Evolutionary conservation across 1,140 invertebrate species (phyloP).

Genomic region (Aphis craccivora): DNA sequence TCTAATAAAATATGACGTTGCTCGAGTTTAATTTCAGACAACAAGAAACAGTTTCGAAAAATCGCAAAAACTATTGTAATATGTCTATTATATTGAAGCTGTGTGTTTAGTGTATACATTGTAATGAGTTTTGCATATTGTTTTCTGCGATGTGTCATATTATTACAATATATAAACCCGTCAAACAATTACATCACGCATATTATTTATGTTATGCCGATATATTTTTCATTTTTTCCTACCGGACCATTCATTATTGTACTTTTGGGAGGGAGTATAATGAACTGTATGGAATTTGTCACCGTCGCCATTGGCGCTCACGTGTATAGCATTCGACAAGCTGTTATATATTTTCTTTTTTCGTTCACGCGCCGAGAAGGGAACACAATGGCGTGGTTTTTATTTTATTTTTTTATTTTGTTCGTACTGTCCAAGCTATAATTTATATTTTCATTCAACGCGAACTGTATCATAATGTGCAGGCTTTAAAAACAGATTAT

Average conservation of each 20-base stretch:
- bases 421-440: background rate
- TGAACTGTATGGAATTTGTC: constrained; percentile 54
- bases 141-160: background rate
- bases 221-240: constrained; percentile 24
- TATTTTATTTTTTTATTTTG: constrained; percentile 21
- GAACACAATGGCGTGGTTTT: constrained; percentile 25
- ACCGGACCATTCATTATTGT: background rate
- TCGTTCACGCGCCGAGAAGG: background rate
- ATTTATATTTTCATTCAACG: constrained; percentile 52
- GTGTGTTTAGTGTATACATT: background rate
- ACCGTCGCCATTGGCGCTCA: background rate
- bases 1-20: background rate
- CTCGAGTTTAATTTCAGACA: background rate
- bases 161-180: constrained; percentile 26
- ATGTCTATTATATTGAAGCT: background rate
- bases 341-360: constrained; percentile 35
- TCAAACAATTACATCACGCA: constrained; percentile 46
- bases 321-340: background rate
- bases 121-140: constrained; percentile 17
- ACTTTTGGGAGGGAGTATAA: constrained; percentile 30
- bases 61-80: background rate
- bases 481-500: background rate
- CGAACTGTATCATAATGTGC: background rate
- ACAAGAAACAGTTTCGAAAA: background rate
- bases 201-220: background rate